Evolutionary conservation across 2,888 invertebrate genomes (phyloP).

Genomic region (Pediacus dermestoides): DNA sequence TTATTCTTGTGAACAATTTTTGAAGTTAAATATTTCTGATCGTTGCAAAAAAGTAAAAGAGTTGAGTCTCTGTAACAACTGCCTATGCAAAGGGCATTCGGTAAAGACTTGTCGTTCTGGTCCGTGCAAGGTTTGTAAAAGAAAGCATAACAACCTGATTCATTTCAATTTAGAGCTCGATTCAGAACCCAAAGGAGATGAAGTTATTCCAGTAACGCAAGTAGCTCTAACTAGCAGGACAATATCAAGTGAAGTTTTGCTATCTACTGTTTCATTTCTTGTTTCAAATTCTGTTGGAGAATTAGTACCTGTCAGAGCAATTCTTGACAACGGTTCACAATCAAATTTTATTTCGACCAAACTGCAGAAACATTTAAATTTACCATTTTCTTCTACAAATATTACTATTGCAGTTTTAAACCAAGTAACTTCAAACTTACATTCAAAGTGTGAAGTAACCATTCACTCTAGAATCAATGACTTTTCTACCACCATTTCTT

Average conservation of each 20-base stretch:
- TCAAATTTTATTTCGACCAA: constrained; percentile 2
- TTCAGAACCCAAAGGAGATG: background rate
- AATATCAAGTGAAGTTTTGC: background rate
- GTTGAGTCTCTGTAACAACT: constrained; percentile 1
- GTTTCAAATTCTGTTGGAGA: background rate
- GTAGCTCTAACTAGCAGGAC: background rate
- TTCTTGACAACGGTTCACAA: constrained; percentile 6
- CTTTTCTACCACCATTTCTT: background rate
- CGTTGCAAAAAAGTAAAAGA: background rate
- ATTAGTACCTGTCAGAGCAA: background rate
- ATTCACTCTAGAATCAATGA: background rate
- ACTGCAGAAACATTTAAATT: constrained; percentile 1
- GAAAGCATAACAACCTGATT: background rate
- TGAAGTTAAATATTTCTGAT: background rate
- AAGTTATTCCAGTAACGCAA: no score
- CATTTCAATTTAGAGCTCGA: background rate
- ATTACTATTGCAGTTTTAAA: background rate
- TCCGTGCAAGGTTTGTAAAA: constrained; percentile 1
- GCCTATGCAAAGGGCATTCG: background rate
- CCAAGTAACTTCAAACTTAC: background rate
- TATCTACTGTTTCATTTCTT: constrained; percentile 1
- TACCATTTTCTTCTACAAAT: background rate
- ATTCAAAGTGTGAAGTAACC: background rate
- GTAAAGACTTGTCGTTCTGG: background rate
- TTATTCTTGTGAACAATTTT: constrained; percentile 1